Percentiles rank a stretch among this genome's conserved stretches.
Conservation (phyloP, 2,113 vertebrate species). For the Rhynchopsitta pachyrhyncha region DNA sequence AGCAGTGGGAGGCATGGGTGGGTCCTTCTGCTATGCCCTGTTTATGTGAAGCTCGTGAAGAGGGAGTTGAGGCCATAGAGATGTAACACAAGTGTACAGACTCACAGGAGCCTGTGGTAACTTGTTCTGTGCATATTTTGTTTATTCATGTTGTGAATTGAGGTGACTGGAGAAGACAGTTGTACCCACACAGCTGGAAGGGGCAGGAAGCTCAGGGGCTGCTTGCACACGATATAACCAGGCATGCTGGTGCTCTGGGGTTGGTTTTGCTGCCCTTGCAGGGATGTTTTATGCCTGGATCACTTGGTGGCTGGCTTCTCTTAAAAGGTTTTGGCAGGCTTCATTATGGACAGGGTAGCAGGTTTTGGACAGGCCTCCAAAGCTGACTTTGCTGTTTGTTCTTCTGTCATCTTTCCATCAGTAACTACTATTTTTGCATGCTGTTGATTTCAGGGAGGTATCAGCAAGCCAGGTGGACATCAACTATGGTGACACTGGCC, state of each 20-base stretch:
- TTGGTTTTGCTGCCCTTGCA: conserved; percentile 37
- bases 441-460: neutral
- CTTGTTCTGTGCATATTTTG: neutral
- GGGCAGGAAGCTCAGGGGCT: neutral
- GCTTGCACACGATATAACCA: neutral
- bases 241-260: neutral
- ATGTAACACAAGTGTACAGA: rapidly evolving
- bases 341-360: neutral
- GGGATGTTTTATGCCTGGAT: neutral
- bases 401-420: neutral
- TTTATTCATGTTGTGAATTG: rapidly evolving
- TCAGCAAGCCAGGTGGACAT: neutral
- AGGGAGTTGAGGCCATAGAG: rapidly evolving
- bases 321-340: neutral
- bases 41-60: neutral
- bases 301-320: neutral
- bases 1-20: rapidly evolving
- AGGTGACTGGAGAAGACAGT: neutral
- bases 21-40: neutral
- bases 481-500: neutral
- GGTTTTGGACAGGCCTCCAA: conserved; percentile 8
- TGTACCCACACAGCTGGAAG: rapidly evolving
- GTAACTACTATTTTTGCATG: neutral
- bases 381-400: neutral
- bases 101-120: neutral